phyloP scores from a whole-genome alignment of 2,888 invertebrate species.

The Aporophyla nigra region DNA sequence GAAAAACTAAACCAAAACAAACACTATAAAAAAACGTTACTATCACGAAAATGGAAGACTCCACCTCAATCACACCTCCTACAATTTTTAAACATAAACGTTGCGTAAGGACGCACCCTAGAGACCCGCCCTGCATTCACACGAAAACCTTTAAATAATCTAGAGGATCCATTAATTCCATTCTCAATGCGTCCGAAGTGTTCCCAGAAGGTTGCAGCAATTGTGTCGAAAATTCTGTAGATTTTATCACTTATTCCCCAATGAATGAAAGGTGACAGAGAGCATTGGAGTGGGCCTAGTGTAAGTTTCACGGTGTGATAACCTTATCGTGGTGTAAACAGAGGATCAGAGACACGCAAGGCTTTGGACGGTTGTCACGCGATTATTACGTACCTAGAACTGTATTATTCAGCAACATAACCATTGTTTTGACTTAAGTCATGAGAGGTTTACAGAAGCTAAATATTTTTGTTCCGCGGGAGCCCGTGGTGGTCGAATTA shows the following conservation, averaged over 20 bases:
- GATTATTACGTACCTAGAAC: slow-evolving; percentile 49
- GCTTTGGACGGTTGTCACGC: slow-evolving; percentile 68
- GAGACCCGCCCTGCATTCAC: slow-evolving; percentile 56
- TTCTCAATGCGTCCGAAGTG: slow-evolving; percentile 43
- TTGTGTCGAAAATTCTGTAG: slow-evolving; percentile 64
- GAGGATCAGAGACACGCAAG: slow-evolving; percentile 72
- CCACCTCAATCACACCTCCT: neutral
- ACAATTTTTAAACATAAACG: slow-evolving; percentile 43
- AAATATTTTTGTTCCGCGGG: neutral
- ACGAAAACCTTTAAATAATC: slow-evolving; percentile 60
- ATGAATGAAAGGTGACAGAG: slow-evolving; percentile 39
- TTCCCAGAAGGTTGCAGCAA: slow-evolving; percentile 53
- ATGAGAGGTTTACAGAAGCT: slow-evolving; percentile 16
- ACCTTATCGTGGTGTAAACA: slow-evolving; percentile 69
- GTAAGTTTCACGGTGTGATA: slow-evolving; percentile 64
- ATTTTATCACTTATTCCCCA: slow-evolving; percentile 60
- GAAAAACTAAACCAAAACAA: slow-evolving; percentile 16
- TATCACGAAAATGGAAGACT: slow-evolving; percentile 17
- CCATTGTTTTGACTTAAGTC: slow-evolving; percentile 27
- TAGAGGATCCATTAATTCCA: slow-evolving; percentile 57
- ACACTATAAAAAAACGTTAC: slow-evolving; percentile 6
- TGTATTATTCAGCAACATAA: slow-evolving; percentile 65
- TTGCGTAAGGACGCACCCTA: slow-evolving; percentile 56
- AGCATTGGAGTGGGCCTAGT: slow-evolving; percentile 54
- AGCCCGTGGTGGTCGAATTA: neutral